A percentile compares a stretch with the other conserved stretches of the same genome.
These are phyloP conservation scores for Lordiphosa andalusiaca DNA, from an alignment of 2,888 invertebrate genomes.

Conservation along the genomic window DNA sequence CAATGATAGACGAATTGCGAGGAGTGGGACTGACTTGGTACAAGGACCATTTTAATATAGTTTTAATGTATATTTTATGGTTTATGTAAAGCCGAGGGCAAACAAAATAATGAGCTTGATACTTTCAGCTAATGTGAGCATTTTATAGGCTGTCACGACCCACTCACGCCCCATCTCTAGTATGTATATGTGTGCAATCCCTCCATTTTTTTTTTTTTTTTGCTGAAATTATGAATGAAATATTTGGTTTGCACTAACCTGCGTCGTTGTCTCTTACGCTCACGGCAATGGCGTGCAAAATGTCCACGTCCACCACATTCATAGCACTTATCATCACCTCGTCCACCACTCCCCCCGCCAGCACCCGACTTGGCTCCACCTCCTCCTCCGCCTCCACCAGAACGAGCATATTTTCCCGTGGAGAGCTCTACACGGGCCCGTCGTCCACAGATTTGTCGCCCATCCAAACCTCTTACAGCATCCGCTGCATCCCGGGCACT, in stretches of 20 bases:
- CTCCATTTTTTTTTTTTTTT: slow-evolving; percentile 34
- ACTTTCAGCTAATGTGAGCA: neutral
- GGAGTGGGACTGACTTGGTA: too few relatives aligned
- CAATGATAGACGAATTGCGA: too few relatives aligned
- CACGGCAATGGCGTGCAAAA: slow-evolving; percentile 93
- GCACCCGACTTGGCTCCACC: slow-evolving; percentile 83
- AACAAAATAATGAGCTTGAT: too few relatives aligned
- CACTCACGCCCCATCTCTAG: slow-evolving; percentile 6
- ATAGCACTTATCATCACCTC: slow-evolving; percentile 91
- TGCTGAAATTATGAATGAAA: slow-evolving; percentile 49
- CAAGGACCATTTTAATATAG: too few relatives aligned
- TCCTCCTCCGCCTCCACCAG: slow-evolving; percentile 64
- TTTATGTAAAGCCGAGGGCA: too few relatives aligned
- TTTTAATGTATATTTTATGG: too few relatives aligned
- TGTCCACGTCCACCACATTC: slow-evolving; percentile 97
- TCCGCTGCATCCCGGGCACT: slow-evolving; percentile 94
- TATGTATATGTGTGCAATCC: slow-evolving; percentile 33
- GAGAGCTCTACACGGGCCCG: slow-evolving; percentile 95
- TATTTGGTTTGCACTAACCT: slow-evolving; percentile 79
- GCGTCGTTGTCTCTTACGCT: slow-evolving; percentile 83
- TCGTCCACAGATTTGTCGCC: slow-evolving; percentile 92
- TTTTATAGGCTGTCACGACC: neutral
- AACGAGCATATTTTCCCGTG: slow-evolving; percentile 86
- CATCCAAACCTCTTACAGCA: slow-evolving; percentile 89
- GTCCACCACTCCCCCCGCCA: slow-evolving; percentile 36